Evolutionary conservation across 2,113 vertebrate species (phyloP), one percentile per base, ranked within the genome.

Genomic region (Ivindomyrus marchei): DNA sequence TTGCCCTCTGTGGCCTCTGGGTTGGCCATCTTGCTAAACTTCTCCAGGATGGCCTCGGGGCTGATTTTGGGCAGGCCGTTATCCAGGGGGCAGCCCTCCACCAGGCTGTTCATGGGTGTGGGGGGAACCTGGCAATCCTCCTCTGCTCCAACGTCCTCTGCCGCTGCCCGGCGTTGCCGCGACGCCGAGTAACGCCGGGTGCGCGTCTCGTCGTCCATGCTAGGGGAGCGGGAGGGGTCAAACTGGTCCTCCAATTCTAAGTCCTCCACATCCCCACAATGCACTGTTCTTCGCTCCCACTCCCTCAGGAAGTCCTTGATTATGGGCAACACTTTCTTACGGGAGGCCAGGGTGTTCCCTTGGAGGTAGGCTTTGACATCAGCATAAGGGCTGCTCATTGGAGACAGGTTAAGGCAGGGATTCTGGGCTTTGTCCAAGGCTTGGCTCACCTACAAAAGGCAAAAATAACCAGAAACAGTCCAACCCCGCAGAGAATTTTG

Each of bases 51-150:
- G 0, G 95, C 97, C 83, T 97, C 96, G 0, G 96, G 94, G 0
- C 95, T 98, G 90, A 98, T 93, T 8, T 92, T 94, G 0, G 98
- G 98, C 89, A 97, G 95, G 0, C 97, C 96, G 36, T 92, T 95
- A 0, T 98, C 97, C 70, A 99, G 96, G 0, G 98, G 98, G 85
- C 98, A 98, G 21, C 98, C 98, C 0, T 99, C 98, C 88, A 98
- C 98, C 94, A 99, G 95, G 92, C 98, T 99, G 96, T 99, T 99
- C 97, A 98, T 96, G 0, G 98, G 98, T 0, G 98, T 98, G 0
- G 98, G 98, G 0, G 98, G 98, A 0, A 96, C 93, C 0, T 52
- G 91, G 4, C 91, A 92, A 56, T 97, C 97, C 0, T 97, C 97
- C 36, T 80, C 90, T 49, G 46, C 19, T 31, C 46, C 88, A 46